phyloP scores from a whole-genome alignment of 2,797 vertebrate genomes.

The Danio choprae region DNA sequence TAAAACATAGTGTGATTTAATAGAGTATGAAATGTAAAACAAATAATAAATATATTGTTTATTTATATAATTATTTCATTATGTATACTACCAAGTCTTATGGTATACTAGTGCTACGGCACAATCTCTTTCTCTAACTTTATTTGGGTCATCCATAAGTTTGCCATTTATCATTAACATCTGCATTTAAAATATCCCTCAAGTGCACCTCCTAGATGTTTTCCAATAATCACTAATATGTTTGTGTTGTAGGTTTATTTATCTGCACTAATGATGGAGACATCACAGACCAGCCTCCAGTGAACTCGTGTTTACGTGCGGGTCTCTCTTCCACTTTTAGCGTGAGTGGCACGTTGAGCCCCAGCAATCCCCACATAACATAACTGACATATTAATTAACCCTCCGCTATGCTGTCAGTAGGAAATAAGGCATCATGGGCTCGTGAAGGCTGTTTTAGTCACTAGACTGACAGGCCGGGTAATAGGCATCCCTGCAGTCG shows the following conservation, averaged over 20 bases:
- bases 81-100: not conserved
- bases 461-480: constrained; percentile 73
- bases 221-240: not conserved
- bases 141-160: constrained; percentile 16
- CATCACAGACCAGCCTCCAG: not conserved
- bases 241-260: constrained; percentile 14
- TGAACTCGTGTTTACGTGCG: constrained; percentile 3
- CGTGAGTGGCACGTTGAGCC: constrained; percentile 37
- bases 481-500: constrained; percentile 80
- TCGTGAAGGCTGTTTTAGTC: constrained; percentile 57
- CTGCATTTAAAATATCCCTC: constrained; percentile 4
- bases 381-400: constrained; percentile 94
- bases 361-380: constrained; percentile 60
- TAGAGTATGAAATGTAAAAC: no score
- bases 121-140: not conserved
- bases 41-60: no score
- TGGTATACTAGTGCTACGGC: not conserved
- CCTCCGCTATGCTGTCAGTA: constrained; percentile 85
- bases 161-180: constrained; percentile 15
- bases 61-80: not conserved
- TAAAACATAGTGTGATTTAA: no score
- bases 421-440: constrained; percentile 55
- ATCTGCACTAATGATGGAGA: constrained; percentile 18
- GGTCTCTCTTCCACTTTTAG: constrained; percentile 38
- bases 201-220: not conserved